phyloP scores from a whole-genome alignment of 2,797 vertebrate species.

The Halcyon leucocephala region DNA sequence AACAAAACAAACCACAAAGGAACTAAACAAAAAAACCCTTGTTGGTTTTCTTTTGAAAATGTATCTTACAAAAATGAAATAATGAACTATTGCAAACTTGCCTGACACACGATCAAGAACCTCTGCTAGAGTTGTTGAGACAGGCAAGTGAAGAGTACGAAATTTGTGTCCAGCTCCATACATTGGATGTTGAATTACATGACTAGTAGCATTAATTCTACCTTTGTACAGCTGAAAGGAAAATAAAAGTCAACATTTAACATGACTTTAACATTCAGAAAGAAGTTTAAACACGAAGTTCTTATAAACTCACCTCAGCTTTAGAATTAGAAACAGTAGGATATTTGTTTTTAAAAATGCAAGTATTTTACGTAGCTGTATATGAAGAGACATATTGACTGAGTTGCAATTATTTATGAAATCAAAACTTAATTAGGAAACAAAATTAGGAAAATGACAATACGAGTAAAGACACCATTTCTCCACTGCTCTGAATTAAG shows the following conservation, averaged over 20 bases:
- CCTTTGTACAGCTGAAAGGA: constrained; percentile 93
- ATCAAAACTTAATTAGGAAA: neutral
- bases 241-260: neutral
- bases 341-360: neutral
- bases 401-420: neutral
- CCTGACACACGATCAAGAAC: constrained; percentile 97
- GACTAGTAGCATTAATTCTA: constrained; percentile 98
- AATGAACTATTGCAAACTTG: constrained; percentile 64
- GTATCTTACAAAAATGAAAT: neutral
- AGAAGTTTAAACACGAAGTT: neutral
- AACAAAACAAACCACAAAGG: neutral
- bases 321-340: neutral
- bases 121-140: constrained; percentile 96
- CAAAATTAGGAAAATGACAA: neutral
- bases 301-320: neutral
- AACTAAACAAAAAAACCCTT: neutral
- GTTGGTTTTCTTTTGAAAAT: neutral
- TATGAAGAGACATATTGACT: neutral
- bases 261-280: neutral
- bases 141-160: constrained; percentile 95
- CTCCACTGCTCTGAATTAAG: neutral
- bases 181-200: constrained; percentile 99
- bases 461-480: neutral
- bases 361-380: neutral
- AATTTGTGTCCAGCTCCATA: constrained; percentile 98